These are phyloP conservation scores for Scotopteryx bipunctaria DNA, from an alignment of 2,888 invertebrate species.

Conservation along the genomic window DNA sequence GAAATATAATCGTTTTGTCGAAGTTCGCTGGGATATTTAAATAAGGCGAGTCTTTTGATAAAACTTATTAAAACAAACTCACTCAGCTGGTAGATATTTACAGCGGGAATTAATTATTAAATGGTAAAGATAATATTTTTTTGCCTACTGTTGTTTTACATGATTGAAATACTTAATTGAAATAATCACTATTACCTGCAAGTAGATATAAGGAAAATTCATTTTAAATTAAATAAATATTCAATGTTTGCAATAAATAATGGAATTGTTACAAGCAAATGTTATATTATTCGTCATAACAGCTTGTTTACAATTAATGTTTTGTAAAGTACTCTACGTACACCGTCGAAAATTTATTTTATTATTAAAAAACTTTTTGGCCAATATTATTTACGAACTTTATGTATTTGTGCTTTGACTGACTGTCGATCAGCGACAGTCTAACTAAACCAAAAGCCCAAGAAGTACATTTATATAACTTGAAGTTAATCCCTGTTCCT, in stretches of 20 bases:
- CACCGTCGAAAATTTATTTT: not conserved
- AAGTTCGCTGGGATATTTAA: conserved; percentile 28
- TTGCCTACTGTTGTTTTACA: conserved; percentile 1
- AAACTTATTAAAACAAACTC: conserved; percentile 20
- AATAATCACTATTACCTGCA: too few species aligned
- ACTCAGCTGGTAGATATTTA: conserved; percentile 18
- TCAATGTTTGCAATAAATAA: not conserved
- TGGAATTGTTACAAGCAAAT: not conserved
- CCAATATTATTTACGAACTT: too few species aligned
- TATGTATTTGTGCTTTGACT: too few species aligned
- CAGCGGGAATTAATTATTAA: conserved; percentile 3
- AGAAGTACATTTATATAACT: too few species aligned
- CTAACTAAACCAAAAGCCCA: too few species aligned
- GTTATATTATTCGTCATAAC: not conserved
- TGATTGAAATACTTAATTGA: not conserved
- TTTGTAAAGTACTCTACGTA: not conserved
- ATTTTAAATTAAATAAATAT: too few species aligned
- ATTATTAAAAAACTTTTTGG: not conserved
- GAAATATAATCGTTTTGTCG: conserved; percentile 22
- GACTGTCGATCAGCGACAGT: too few species aligned
- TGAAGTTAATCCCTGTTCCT: too few species aligned
- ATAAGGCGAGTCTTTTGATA: conserved; percentile 18
- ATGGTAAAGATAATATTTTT: conserved; percentile 7
- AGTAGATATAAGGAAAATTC: too few species aligned
- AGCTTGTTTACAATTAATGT: not conserved